Evolutionary conservation across 2,113 vertebrate species (phyloP), one percentile per base, ranked within the genome.

Genomic region (Ciconia stormi): DNA sequence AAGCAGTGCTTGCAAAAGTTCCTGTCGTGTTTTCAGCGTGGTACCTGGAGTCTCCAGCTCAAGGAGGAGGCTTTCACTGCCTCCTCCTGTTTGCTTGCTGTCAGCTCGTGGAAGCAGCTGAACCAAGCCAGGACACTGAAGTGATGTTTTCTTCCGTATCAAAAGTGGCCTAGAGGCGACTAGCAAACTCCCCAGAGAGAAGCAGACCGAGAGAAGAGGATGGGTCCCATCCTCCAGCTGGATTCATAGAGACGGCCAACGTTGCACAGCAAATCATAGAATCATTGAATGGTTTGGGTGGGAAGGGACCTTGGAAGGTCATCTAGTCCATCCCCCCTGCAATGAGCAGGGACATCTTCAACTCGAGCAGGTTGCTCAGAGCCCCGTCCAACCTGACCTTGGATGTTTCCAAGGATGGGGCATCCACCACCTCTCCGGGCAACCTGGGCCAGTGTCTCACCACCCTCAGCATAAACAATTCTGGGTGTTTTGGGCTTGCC

Each of bases 21-120:
- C n/a, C 27, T 21, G 17, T 9, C 0, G 0, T 29, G 38, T 29
- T 63, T 52, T 61, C 34, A 36, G 23, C 1, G 1, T 26, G 30
- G 34, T 59, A 42, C 44, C 40, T 14, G 17, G 5, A 9, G 52
- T 10, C 27, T 65, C 49, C 52, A 62, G 13, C 32, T 44, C 4
- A 4, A 53, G 16, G n/a, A 71, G 30, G 5, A 52, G 49, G 38
- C 2, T 63, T 40, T 46, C 8, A 10, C 44, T 20, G 16, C 18
- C 53, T 72, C 16, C 8, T 65, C 38, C 65, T 20, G 14, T 44
- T 58, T 0, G 0, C 21, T 46, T 47, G 25, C 38, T 32, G 19
- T 40, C 1, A 3, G 44, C 25, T 58, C 3, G 1, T 8, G 12
- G 40, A 78, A 67, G 71, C 1, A 0, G 27, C 53, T 55, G 27